Evolutionary conservation across 1,140 invertebrate genomes (phyloP).

Genomic region (Apis laboriosa): DNA sequence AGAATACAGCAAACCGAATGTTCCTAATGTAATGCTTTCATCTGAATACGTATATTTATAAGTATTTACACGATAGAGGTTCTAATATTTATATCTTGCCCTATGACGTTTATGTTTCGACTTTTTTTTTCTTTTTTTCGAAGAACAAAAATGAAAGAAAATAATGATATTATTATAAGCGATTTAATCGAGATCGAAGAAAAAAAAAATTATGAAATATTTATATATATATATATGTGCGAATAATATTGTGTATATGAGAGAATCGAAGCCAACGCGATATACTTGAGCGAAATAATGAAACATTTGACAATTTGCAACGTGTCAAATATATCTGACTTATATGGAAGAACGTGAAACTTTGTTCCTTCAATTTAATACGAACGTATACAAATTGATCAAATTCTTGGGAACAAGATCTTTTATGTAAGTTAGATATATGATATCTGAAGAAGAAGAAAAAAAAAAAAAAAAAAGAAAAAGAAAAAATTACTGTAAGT

Average conservation of each 20-base stretch:
- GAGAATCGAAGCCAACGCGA: conserved; percentile 42
- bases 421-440: conserved; percentile 43
- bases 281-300: conserved; percentile 39
- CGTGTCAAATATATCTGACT: conserved; percentile 32
- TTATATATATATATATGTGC: conserved; percentile 20
- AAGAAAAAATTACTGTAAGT: background rate
- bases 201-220: conserved; percentile 45
- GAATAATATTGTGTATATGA: conserved; percentile 33
- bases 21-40: conserved; percentile 75
- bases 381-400: background rate
- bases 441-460: background rate
- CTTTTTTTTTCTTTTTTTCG: conserved; percentile 37
- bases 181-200: conserved; percentile 29
- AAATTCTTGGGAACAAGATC: background rate
- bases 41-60: conserved; percentile 67
- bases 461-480: no score
- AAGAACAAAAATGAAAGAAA: conserved; percentile 33
- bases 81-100: conserved; percentile 57
- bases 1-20: conserved; percentile 65
- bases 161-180: conserved; percentile 30
- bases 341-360: conserved; percentile 33
- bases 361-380: background rate
- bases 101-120: conserved; percentile 53
- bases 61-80: conserved; percentile 61
- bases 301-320: conserved; percentile 27